Base-by-base conservation (phyloP, 2,888 invertebrate genomes). In the Scotopteryx bipunctaria region DNA sequence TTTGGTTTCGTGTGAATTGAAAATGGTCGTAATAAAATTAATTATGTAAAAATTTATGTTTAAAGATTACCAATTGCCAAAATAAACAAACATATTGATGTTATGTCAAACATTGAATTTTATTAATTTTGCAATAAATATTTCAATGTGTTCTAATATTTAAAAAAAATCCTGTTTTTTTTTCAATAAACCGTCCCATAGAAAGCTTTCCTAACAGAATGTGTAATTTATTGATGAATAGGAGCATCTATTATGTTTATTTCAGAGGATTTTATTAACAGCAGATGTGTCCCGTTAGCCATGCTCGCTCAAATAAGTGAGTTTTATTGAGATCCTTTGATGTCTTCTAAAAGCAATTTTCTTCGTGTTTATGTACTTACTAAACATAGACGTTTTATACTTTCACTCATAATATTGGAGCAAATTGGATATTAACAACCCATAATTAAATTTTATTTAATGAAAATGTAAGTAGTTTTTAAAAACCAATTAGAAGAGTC, bases 321-420 rank as follows among this genome's bases (percentile, higher is more conserved):
- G 71, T 79, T 81, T 81, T 80, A 83, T 81, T 74, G 71, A 72
- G 74, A 69, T 71, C 74, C 84, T 86, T 86, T 86, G 83, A 86
- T 81, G 81, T 86, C 71, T 77, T 64, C 72, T 70, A 69, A 67
- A 72, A 79, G 78, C 71, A 74, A 81, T 78, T 81, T 78, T 73
- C 69, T 69, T 66, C 59, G 8, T 78, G 73, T 78, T 78, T 80
- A 72, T 72, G n/a, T n/a, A n/a, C n/a, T 65, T 69, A 71, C 69
- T 73, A 69, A 75, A 75, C 73, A 73, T 70, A 71, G 66, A 11
- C 35, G 19, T 35, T 17, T 37, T 16, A 31, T 41, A 45, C 35
- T 17, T 27, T 40, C 4, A 15, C 37, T 38, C 25, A 25, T 40
- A 47, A 17, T 44, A 44, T n/a, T 32, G 16, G 27, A 38, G 17